phyloP scores from a whole-genome alignment of 2,888 invertebrate species.

The Drosophila nr. fundita region DNA sequence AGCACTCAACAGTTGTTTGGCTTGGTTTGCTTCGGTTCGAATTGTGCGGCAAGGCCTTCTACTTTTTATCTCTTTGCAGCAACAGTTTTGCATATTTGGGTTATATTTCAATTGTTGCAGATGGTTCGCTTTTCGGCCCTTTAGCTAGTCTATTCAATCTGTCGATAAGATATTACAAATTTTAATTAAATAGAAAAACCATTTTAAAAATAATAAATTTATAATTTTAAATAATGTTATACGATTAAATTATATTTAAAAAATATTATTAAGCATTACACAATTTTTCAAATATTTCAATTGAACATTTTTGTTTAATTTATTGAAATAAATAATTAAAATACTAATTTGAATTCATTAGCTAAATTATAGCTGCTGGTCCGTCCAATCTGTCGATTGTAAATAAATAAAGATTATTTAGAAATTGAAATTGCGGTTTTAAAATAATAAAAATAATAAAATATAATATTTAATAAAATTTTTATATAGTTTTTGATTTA shows the following conservation, averaged over 20 bases:
- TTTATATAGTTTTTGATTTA: not conserved
- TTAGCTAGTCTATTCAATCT: not conserved
- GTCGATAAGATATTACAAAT: not conserved
- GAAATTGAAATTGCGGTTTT: not conserved
- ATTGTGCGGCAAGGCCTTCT: conserved; percentile 34
- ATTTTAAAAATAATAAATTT: not conserved
- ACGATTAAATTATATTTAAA: not conserved
- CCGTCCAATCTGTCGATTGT: not conserved
- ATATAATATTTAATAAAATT: not conserved
- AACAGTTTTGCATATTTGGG: conserved; percentile 57
- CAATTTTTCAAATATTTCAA: not conserved
- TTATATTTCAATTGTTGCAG: conserved; percentile 57
- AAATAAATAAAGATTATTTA: not conserved
- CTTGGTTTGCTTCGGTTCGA: conserved; percentile 26
- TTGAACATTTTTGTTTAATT: not conserved
- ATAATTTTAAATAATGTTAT: not conserved
- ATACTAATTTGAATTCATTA: not conserved
- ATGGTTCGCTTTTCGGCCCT: not conserved
- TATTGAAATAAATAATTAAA: no score
- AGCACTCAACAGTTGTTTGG: conserved; percentile 76
- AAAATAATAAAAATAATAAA: not conserved
- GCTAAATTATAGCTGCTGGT: not conserved
- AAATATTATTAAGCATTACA: not conserved
- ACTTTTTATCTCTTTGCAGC: conserved; percentile 44
- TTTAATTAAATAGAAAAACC: not conserved